Evolutionary conservation across 2,888 invertebrate genomes (phyloP).

Genomic region (Entomobrya proxima): DNA sequence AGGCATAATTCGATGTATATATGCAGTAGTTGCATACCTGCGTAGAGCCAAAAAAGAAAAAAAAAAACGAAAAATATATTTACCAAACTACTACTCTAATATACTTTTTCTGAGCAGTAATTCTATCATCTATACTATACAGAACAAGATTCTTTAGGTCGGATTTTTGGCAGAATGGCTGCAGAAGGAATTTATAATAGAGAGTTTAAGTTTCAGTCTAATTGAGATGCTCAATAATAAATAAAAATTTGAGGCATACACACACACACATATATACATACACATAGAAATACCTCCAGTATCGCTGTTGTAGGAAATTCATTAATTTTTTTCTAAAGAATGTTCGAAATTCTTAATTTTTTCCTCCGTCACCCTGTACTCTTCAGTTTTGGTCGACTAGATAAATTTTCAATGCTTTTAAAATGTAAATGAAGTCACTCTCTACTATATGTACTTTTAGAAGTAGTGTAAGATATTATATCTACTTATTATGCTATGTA

Average conservation of each 20-base stretch:
- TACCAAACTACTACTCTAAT: not conserved
- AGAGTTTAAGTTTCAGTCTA: conserved; percentile 16
- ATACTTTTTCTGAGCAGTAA: not conserved
- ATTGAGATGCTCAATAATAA: conserved; percentile 19
- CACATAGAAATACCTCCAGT: conserved; percentile 20
- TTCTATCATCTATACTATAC: not conserved
- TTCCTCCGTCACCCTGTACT: too few species aligned
- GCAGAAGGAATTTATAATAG: conserved; percentile 5
- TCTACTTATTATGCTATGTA: not conserved
- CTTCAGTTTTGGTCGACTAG: too few species aligned
- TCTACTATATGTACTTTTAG: not conserved
- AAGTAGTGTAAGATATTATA: not conserved
- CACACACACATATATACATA: not conserved
- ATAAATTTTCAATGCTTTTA: too few species aligned
- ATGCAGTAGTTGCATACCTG: too few species aligned
- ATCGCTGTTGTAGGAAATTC: not conserved
- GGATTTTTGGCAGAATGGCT: conserved; percentile 25
- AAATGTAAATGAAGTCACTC: not conserved
- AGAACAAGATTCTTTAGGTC: not conserved
- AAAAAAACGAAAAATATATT: too few species aligned
- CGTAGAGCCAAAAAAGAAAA: too few species aligned
- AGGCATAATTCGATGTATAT: too few species aligned
- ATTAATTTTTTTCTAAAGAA: not conserved
- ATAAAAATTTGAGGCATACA: not conserved
- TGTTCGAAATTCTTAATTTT: too few species aligned